Evolutionary conservation across 2,888 invertebrate genomes (phyloP), one percentile per base, ranked within the genome.

Genomic region (Mesochorus sp.): DNA sequence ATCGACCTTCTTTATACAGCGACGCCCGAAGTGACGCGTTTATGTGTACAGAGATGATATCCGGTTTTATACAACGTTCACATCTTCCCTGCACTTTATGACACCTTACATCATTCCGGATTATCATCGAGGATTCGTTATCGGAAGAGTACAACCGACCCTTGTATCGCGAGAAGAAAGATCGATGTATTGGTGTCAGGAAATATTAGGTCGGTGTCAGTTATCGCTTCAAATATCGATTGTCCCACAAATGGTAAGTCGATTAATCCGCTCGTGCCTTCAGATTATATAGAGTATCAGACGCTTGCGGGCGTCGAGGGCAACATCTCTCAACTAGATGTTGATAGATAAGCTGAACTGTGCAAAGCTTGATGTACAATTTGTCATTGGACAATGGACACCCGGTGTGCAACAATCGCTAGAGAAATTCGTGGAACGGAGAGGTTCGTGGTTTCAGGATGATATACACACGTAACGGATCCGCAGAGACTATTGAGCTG

Each of bases 321-420:
- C 26, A 53, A 61, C 57, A 77, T 62, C 64, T 79, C 59, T 66
- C 70, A 24, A 31, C 31, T 67, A 71, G 87, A 85, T 87, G 83
- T 86, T 86, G 87, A 87, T 88, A 83, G 84, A 87, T 87, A 84
- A 83, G 76, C 81, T 77, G 53, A 62, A 39, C 44, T 73, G 81
- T 80, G 80, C 64, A 76, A 70, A 80, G 80, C 64, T 79, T n/a
- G 84, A 84, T 83, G 81, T 77, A 78, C 85, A 83, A 88, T 88
- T 87, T 87, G 87, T 88, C 88, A 87, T 85, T 76, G 81, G 66
- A 85, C 85, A 85, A 85, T 83, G 81, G 82, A 83, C 53, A 68
- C 67, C 21, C 68, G 53, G 12, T 51, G 62, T 62, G n/a, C n/a
- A 72, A 59, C 59, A 19, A 59, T 59, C 17, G 62, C 14, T 4